Percentiles rank a stretch among this genome's conserved stretches.
phyloP scores from a whole-genome alignment of 2,888 invertebrate genomes.

The Brachyptera putata region DNA sequence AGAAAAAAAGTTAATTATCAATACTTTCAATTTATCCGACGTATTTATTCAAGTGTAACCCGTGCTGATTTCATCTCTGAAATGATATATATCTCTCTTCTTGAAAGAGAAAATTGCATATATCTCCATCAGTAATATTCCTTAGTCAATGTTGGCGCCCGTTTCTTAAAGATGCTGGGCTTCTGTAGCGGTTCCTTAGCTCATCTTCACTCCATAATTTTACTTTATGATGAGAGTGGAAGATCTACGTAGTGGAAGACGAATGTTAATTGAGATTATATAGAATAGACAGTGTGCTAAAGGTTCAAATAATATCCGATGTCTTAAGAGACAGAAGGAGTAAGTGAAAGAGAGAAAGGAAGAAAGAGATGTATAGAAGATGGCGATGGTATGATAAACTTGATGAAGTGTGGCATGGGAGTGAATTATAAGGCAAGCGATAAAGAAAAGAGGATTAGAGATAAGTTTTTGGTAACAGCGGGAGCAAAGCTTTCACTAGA shows the following conservation, averaged over 20 bases:
- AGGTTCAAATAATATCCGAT: conserved; percentile 1
- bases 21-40: too few species aligned
- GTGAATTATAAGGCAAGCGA: conserved; percentile 13
- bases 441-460: conserved; percentile 22
- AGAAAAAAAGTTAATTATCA: too few species aligned
- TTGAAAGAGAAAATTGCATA: conserved; percentile 1
- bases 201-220: conserved; percentile 20
- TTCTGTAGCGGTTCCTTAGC: conserved; percentile 1
- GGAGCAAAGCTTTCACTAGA: too few species aligned
- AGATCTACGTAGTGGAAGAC: neutral
- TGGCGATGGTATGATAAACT: conserved; percentile 15
- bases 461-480: too few species aligned
- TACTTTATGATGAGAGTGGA: conserved; percentile 22
- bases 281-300: neutral
- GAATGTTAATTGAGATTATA: conserved; percentile 23
- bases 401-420: conserved; percentile 10
- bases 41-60: too few species aligned
- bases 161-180: neutral
- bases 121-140: conserved; percentile 4
- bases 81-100: too few species aligned
- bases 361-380: neutral
- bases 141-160: neutral
- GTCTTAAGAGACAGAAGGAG: neutral
- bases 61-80: too few species aligned
- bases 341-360: neutral